A percentile compares a stretch with the other conserved stretches of the same genome.
Conservation (phyloP, 2,888 invertebrate genomes). For the Lycia hirtaria region DNA sequence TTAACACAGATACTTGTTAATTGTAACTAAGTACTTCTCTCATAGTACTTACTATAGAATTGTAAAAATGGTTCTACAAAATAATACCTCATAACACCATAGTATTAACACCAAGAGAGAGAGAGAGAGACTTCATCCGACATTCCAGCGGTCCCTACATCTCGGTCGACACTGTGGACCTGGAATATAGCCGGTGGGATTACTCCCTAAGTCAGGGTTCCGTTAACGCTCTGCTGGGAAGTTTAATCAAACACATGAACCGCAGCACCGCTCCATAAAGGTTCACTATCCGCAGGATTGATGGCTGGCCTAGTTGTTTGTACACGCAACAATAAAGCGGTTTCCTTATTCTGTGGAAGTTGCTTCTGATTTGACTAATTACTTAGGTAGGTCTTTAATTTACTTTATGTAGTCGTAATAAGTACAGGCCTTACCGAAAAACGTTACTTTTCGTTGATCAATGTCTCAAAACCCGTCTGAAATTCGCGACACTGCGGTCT, state of each 20-base stretch:
- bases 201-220: slow-evolving; percentile 20
- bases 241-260: slow-evolving; percentile 24
- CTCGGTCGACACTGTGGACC: slow-evolving; percentile 7
- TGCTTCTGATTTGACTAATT: background rate
- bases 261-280: slow-evolving; percentile 13
- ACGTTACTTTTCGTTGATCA: too few relatives aligned
- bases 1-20: too few relatives aligned
- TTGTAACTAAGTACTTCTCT: too few relatives aligned
- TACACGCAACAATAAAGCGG: background rate
- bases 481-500: too few relatives aligned
- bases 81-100: too few relatives aligned
- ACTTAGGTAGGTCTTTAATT: background rate
- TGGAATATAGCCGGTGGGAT: slow-evolving; percentile 16
- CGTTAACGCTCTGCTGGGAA: slow-evolving; percentile 8
- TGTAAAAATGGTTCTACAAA: too few relatives aligned
- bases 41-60: too few relatives aligned
- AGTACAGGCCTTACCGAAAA: too few relatives aligned
- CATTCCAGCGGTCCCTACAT: slow-evolving; percentile 11
- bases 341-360: background rate
- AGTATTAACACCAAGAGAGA: too few relatives aligned
- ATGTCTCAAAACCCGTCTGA: too few relatives aligned
- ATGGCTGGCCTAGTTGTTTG: background rate
- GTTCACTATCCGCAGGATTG: slow-evolving; percentile 15
- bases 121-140: slow-evolving; percentile 14
- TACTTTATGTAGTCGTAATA: too few relatives aligned